A percentile compares a stretch with the other conserved stretches of the same genome.
phyloP scores from a whole-genome alignment of 2,888 invertebrate species.

The Ectropis crepuscularia region DNA sequence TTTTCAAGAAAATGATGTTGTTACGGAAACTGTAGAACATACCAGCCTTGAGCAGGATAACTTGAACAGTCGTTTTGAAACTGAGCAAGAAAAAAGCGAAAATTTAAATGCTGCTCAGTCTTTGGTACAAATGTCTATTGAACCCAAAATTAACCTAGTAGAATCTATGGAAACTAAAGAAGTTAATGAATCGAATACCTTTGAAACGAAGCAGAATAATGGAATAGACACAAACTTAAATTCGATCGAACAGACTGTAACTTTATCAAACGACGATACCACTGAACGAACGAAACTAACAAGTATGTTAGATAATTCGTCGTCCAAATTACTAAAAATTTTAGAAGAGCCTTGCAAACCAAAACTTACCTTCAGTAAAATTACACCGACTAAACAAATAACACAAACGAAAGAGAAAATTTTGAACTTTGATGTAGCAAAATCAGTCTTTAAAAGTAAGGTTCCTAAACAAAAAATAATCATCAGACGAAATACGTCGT shows the following conservation, averaged over 20 bases:
- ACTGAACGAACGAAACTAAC: slow-evolving; percentile 53
- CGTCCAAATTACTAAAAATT: slow-evolving; percentile 84
- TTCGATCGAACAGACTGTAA: slow-evolving; percentile 58
- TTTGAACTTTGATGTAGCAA: slow-evolving; percentile 76
- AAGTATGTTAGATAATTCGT: slow-evolving; percentile 67
- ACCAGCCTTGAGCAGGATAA: slow-evolving; percentile 51
- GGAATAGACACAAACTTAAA: slow-evolving; percentile 48
- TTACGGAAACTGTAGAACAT: slow-evolving; percentile 15
- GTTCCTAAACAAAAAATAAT: slow-evolving; percentile 76
- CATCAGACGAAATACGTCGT: slow-evolving; percentile 66
- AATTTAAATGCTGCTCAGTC: slow-evolving; percentile 81
- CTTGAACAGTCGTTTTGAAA: slow-evolving; percentile 67
- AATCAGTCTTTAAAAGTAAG: slow-evolving; percentile 65
- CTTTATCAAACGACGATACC: slow-evolving; percentile 57
- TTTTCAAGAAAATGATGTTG: slow-evolving; percentile 22
- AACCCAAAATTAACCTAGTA: slow-evolving; percentile 65
- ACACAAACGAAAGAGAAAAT: slow-evolving; percentile 75
- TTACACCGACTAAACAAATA: slow-evolving; percentile 61
- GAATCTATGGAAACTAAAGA: slow-evolving; percentile 57
- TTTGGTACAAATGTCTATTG: slow-evolving; percentile 78
- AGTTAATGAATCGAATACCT: slow-evolving; percentile 39
- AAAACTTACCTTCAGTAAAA: slow-evolving; percentile 58
- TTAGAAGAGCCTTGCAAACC: slow-evolving; percentile 78
- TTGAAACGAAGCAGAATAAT: slow-evolving; percentile 54
- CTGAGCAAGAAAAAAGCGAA: slow-evolving; percentile 77